Conservation (phyloP, 2,113 vertebrate genomes). For the Telmatochromis bifrenatus region DNA sequence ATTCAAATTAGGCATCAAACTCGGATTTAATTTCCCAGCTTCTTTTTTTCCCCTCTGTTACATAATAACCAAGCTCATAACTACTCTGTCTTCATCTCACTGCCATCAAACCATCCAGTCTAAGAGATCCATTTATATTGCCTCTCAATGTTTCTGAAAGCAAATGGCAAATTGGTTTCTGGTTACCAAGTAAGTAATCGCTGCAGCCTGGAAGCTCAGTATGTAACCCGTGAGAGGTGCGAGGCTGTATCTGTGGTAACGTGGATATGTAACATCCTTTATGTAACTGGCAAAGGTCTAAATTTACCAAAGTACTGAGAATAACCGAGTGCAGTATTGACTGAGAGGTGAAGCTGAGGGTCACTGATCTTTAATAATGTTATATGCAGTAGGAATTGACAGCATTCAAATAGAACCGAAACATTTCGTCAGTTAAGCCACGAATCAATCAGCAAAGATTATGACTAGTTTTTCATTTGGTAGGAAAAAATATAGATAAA, state of each 20-base stretch:
- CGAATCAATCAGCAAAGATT: neutral
- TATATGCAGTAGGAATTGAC: neutral
- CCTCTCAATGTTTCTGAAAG: neutral
- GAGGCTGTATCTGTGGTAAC: conserved; percentile 42
- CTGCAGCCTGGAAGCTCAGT: neutral
- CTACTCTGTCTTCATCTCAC: neutral
- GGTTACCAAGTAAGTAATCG: neutral
- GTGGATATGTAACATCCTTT: conserved; percentile 29
- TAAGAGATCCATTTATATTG: neutral
- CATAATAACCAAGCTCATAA: neutral
- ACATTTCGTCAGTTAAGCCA: neutral
- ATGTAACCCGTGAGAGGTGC: conserved; percentile 20
- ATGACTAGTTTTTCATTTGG: neutral
- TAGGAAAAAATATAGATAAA: neutral
- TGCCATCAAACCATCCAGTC: neutral
- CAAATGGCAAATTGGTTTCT: neutral
- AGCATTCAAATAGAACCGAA: neutral
- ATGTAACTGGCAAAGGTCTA: conserved; percentile 48
- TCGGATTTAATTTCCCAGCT: neutral
- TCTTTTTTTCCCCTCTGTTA: neutral
- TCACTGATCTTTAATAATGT: neutral
- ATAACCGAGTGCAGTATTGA: conserved; percentile 19
- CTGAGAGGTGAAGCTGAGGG: conserved; percentile 13
- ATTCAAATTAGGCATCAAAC: conserved; percentile 3
- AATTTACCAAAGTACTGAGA: conserved; percentile 29